A percentile compares a stretch with the other conserved stretches of the same genome.
These are phyloP conservation scores for Tubulanus polymorphus DNA, from an alignment of 2,888 invertebrate species.

Conservation along the genomic window DNA sequence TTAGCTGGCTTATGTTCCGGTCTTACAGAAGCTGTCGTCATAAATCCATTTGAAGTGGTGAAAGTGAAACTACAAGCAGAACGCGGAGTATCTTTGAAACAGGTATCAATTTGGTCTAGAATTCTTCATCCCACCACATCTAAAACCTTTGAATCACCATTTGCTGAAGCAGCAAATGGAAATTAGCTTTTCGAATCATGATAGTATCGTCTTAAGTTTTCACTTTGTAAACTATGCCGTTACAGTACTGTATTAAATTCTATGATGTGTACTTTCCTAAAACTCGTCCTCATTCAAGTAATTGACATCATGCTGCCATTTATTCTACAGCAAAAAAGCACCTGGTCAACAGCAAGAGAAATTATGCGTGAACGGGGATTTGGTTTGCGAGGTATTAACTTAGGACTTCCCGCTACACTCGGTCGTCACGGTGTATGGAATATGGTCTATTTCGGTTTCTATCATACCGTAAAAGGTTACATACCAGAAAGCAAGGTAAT, in stretches of 20 bases:
- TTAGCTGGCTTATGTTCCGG: constrained; percentile 86
- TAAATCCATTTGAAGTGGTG: constrained; percentile 93
- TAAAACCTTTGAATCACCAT: no score
- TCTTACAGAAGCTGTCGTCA: constrained; percentile 82
- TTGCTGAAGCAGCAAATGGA: no score
- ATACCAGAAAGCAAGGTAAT: constrained; percentile 48
- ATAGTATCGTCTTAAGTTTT: no score
- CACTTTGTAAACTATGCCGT: no score
- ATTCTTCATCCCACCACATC: no score
- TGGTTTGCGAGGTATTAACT: constrained; percentile 76
- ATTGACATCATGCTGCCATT: no score
- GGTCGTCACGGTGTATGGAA: constrained; percentile 88
- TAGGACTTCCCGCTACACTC: constrained; percentile 84
- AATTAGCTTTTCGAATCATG: no score
- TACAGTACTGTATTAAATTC: no score
- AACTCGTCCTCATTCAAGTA: no score
- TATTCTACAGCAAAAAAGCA: constrained; percentile 58
- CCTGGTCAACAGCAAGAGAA: constrained; percentile 73
- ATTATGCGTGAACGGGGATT: constrained; percentile 75
- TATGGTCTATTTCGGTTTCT: constrained; percentile 91
- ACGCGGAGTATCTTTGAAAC: constrained; percentile 20
- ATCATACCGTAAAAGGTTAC: constrained; percentile 80
- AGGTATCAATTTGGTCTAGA: background rate
- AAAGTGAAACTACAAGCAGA: constrained; percentile 67
- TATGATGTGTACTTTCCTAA: no score